Conservation (phyloP, 30 jellyfish, hydroid and myxozoan genomes). For the Chrysaora quinquecirrha region DNA sequence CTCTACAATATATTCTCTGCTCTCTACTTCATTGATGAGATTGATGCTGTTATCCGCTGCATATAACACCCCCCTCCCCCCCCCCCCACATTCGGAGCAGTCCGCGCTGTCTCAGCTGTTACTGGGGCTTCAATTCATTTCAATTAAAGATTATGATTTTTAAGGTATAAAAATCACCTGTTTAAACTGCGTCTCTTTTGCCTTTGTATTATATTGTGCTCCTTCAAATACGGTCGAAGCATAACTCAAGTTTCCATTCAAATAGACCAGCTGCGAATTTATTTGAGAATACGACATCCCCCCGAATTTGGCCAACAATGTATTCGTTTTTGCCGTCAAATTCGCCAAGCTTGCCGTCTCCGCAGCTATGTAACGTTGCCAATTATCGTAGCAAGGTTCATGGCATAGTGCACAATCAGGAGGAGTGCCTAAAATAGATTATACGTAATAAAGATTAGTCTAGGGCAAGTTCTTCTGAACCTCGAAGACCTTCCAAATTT, state of each 20-base stretch:
- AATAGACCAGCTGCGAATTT: slow-evolving; percentile 33
- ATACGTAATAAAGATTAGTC: too few species aligned
- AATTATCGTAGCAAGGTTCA: slow-evolving; percentile 93
- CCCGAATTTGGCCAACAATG: slow-evolving; percentile 74
- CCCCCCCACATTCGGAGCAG: too few species aligned
- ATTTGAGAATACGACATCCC: slow-evolving; percentile 74
- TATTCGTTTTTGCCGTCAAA: slow-evolving; percentile 60
- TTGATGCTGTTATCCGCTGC: too few species aligned
- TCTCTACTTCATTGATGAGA: too few species aligned
- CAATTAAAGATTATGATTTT: too few species aligned
- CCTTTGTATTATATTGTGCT: slow-evolving; percentile 81
- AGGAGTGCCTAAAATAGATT: slow-evolving; percentile 79
- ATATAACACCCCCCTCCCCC: too few species aligned
- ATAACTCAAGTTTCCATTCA: slow-evolving; percentile 76
- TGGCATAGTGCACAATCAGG: slow-evolving; percentile 90
- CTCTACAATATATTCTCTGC: too few species aligned
- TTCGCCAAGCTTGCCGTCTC: slow-evolving; percentile 69
- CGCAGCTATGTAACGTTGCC: slow-evolving; percentile 83
- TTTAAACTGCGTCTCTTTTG: slow-evolving; percentile 80
- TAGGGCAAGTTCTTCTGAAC: too few species aligned
- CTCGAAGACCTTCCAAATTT: too few species aligned
- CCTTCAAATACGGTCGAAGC: slow-evolving; percentile 82
- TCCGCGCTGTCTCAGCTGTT: too few species aligned
- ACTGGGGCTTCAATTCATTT: too few species aligned
- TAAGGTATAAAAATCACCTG: slow-evolving; percentile 80